Evolutionary conservation across 1,140 invertebrate genomes (phyloP).

Genomic region (Hetaerina americana): DNA sequence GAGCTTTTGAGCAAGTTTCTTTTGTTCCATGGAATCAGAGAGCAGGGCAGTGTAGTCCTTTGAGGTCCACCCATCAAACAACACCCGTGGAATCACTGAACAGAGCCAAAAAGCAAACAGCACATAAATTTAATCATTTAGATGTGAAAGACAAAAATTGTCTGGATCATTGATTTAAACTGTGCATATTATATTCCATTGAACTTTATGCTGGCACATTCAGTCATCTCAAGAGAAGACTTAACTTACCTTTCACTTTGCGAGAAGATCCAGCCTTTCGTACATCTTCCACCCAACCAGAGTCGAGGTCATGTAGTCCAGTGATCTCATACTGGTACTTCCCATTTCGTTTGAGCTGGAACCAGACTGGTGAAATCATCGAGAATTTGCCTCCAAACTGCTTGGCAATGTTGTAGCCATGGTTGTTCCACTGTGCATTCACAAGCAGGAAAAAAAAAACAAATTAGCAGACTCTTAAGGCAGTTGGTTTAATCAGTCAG

Average conservation of each 20-base stretch:
- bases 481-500: too few relatives aligned
- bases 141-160: too few relatives aligned
- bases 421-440: constrained; percentile 94
- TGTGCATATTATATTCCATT: constrained; percentile 13
- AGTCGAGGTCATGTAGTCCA: constrained; percentile 65
- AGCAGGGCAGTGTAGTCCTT: constrained; percentile 51
- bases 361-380: constrained; percentile 87
- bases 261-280: constrained; percentile 33
- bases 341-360: constrained; percentile 58
- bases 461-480: too few relatives aligned
- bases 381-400: constrained; percentile 79
- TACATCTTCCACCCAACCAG: constrained; percentile 67
- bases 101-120: constrained; percentile 9
- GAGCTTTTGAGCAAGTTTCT: constrained; percentile 42
- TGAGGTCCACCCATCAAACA: constrained; percentile 74
- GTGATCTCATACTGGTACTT: constrained; percentile 46
- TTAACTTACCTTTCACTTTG: constrained; percentile 32
- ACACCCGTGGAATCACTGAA: constrained; percentile 62
- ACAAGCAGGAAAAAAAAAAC: too few relatives aligned
- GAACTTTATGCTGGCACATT: not conserved
- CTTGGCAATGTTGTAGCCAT: constrained; percentile 89
- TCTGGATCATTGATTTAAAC: too few relatives aligned
- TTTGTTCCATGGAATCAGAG: constrained; percentile 39
- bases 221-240: not conserved
- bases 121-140: too few relatives aligned